Evolutionary conservation across 1,140 invertebrate genomes (phyloP), one percentile per base, ranked within the genome.

Genomic region (Limonius californicus): DNA sequence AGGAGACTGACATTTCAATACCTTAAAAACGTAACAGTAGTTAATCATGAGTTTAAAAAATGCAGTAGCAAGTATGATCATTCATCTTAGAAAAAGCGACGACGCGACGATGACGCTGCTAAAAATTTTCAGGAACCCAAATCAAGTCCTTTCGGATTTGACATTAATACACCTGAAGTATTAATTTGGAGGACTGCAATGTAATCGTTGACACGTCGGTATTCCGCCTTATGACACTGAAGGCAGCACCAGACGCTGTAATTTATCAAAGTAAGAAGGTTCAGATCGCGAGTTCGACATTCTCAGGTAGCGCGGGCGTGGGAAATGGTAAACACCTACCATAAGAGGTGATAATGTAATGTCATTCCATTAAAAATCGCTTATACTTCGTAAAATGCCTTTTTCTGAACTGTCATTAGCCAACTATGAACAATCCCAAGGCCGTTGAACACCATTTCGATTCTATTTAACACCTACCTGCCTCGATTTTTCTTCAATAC

Each of bases 41-140:
- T 55, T 55, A 55, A 55, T 55, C 53, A 55, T 55, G 27, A 32
- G 27, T 23, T 55, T 23, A 55, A 55, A 54, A 55, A 32, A 55
- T 55, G 53, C 53, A 55, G 53, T 55, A 55, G 53, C 53, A 55
- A 55, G 53, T 55, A 55, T 21, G 53, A 55, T 32, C 53, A 23
- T 55, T 55, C 53, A 55, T 55, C 27, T 55, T 55, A 32, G 27
- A 16, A 35, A 43, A 27, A 32, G 16, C 50, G 57, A 47, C 57
- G 57, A 59, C 20, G 43, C 42, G 39, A 59, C 35, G 18, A 59
- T 59, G 57, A 59, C 57, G 35, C 11, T 21, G 57, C 39, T 9
- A 59, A 59, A 59, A 39, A 23, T 59, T 47, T 59, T 39, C 21
- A 19, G 19, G 18, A 27, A 43, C 16, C 43, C 32, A 59, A 55